Base-by-base conservation (phyloP, 2,113 vertebrate species). In the Ammodytes marinus region DNA sequence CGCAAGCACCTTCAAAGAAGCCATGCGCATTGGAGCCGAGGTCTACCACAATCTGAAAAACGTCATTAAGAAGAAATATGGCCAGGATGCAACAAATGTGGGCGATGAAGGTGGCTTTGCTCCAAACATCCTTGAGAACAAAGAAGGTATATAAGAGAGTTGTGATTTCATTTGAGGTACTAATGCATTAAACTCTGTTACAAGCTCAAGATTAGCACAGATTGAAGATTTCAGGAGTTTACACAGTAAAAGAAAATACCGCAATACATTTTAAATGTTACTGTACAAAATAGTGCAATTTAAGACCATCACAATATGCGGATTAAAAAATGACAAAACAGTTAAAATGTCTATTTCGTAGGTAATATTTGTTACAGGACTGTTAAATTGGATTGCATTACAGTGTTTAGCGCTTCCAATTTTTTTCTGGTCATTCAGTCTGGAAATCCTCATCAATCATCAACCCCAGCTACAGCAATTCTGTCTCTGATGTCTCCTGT, bases 1-100 rank as follows among this genome's bases (percentile, higher is more conserved):
- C 0, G 98, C 98, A 0, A 90, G 93, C 5, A 96, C 12, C 87
- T 99, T 99, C 93, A 97, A 89, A 88, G 97, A 99, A 1, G 98
- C 98, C 49, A 97, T 99, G 97, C 96, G 97, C 74, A 97, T 99
- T 0, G 98, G 98, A 6, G 97, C 97, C 0, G 98, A 99, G 88
- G 98, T 99, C 19, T 99, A 99, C 85, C 98, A 99, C 93, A 99
- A 98, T 83, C 95, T 99, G 12, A 99, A 99, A 95, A 97, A 95
- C 0, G 98, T 99, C 67, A 99, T 99, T 92, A 99, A 99, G 95
- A 95, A 96, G 77, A 99, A 99, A 63, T 99, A 99, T 0, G 98
- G 98, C 65, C 96, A 99, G 74, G 98, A 99, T 65, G 98, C 98
- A 10, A 99, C 98, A 86, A 99, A 99, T 0, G 98, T 99, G 59